phyloP scores from a whole-genome alignment of 2,797 vertebrate genomes.

The Coreius guichenoti region DNA sequence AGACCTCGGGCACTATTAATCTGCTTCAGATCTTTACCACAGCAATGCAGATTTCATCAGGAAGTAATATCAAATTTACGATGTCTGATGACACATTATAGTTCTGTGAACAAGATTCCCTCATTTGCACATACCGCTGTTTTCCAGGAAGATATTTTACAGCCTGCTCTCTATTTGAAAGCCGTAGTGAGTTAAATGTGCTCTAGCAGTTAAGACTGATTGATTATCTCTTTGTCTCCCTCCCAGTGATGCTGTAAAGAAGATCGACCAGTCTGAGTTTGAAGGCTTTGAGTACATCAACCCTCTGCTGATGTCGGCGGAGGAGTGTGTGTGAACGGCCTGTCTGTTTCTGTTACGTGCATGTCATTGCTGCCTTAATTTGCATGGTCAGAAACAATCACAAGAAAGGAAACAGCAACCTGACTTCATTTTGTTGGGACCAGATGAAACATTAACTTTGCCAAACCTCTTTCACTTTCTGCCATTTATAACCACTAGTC shows the following conservation, averaged over 20 bases:
- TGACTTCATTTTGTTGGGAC: slow-evolving; percentile 29
- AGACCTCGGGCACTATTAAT: slow-evolving; percentile 16
- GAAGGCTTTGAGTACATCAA: slow-evolving; percentile 99
- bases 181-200: slow-evolving; percentile 19
- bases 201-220: slow-evolving; percentile 26
- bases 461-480: slow-evolving; percentile 81
- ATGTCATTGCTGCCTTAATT: slow-evolving; percentile 66
- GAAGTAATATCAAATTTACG: slow-evolving; percentile 19
- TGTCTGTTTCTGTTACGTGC: slow-evolving; percentile 1
- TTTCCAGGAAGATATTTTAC: slow-evolving; percentile 30
- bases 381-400: slow-evolving; percentile 69
- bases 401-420: slow-evolving; percentile 43
- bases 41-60: slow-evolving; percentile 28
- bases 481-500: slow-evolving; percentile 82
- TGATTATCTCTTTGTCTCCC: slow-evolving; percentile 55
- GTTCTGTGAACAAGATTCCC: neutral
- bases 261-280: slow-evolving; percentile 99
- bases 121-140: slow-evolving; percentile 8
- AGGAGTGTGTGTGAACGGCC: slow-evolving; percentile 90
- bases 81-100: slow-evolving; percentile 10
- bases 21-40: slow-evolving; percentile 45
- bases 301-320: slow-evolving; percentile 97
- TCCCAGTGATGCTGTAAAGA: slow-evolving; percentile 91
- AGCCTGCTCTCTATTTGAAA: slow-evolving; percentile 1
- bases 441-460: slow-evolving; percentile 64